Base-by-base conservation (phyloP, 2,797 vertebrate genomes). In the Siniperca scherzeri region DNA sequence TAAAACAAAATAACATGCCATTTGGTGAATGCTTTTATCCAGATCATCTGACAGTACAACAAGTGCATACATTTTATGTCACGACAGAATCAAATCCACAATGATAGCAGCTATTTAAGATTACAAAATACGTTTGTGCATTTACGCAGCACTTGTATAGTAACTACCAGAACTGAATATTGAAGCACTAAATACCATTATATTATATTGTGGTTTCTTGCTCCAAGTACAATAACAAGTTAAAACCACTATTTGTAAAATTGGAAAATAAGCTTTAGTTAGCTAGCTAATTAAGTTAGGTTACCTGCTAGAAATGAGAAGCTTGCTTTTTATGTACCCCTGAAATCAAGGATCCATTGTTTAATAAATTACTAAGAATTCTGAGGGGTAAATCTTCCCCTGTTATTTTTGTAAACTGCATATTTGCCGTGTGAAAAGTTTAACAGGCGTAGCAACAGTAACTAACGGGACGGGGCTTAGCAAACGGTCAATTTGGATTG, bases 21-120 rank as follows among this genome's bases (percentile, higher is more conserved):
- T 21, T 67, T 27, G 33, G 16, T 73, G 33, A 67, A 68, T 27
- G 52, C 55, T 71, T 78, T 68, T 56, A 71, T 75, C 50, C 27
- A 30, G 16, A 70, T 40, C 5, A 38, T 50, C 44, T 53, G 12
- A 52, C 55, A 61, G n/a, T 11, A 21, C 1, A 19, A 21, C 1
- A 19, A 22, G 44, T 50, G 61, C 30, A 48, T 53, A 27, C 0
- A 33, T 77, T 42, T 61, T n/a, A 30, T 74, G 52, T 50, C 48
- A 61, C 11, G 25, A 21, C 64, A 16, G 56, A 62, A 71, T 70
- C 27, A 46, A 62, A 52, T 70, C 25, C 44, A 65, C 59, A 56
- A 38, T 33, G n/a, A 67, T 9, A 8, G 6, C 46, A 61, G 16
- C 30, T 21, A 7, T 61, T 22, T 6, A 30, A 67, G 16, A 21